Evolutionary conservation across 1,140 invertebrate genomes (phyloP), one percentile per base, ranked within the genome.

Genomic region (Steinernema khuongi): DNA sequence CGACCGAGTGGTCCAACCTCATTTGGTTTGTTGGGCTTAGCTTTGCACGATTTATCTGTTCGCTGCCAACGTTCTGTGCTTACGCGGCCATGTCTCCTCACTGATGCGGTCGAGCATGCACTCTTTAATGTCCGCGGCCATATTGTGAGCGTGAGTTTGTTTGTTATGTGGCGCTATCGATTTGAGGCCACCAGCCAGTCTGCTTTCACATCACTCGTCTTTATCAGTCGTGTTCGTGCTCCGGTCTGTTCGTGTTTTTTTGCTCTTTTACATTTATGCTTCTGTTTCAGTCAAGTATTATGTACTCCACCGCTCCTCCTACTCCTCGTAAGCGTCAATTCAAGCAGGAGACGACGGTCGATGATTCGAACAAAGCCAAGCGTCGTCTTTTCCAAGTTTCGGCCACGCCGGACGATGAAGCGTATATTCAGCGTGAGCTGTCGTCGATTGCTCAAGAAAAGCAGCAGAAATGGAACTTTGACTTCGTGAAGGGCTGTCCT

Each of bases 1-100:
- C 50, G n/a, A n/a, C n/a, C n/a, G 50, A 17, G 50, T 60, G 50
- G 50, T 11, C 11, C 50, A 60, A 60, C 50, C 50, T 60, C 50
- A 60, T 7, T 60, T 60, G 50, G 50, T 22, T 60, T 60, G 11
- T 4, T 7, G 50, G 7, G 50, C 22, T 60, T 41, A n/a, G 7
- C n/a, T 41, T 7, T 41, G 7, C n/a, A 11, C 36, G n/a, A 11
- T 41, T 41, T 41, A 41, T 41, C 36, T 41, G 36, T 41, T 41
- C n/a, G 36, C 36, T n/a, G n/a, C n/a, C n/a, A n/a, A n/a, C n/a
- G n/a, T n/a, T n/a, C n/a, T n/a, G n/a, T n/a, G n/a, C n/a, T n/a
- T n/a, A n/a, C n/a, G n/a, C n/a, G n/a, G n/a, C n/a, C n/a, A n/a
- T n/a, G n/a, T n/a, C 36, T 41, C 7, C 7, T n/a, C 36, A 41